Evolutionary conservation across 2,888 invertebrate species (phyloP), one percentile per base, ranked within the genome.

Genomic region (Phortica magna): DNA sequence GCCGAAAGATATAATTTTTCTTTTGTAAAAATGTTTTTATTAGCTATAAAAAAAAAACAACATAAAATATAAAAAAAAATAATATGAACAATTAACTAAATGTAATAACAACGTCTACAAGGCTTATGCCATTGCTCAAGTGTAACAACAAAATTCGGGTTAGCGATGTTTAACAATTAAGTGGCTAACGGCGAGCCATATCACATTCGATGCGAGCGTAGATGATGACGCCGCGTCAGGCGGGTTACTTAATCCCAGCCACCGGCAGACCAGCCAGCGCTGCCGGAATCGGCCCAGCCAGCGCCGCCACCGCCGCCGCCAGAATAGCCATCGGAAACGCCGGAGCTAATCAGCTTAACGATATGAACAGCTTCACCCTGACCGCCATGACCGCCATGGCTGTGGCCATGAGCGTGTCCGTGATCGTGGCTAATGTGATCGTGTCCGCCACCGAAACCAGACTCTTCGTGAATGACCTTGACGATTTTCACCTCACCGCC

Each of bases 111-210:
- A 78, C 82, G 80, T 84, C 84, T 80, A 80, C 85, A 82, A 80
- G 84, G 81, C 84, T 81, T 81, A 84, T 80, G 79, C 80, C 84
- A 75, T 79, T 77, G 80, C 73, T 78, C 80, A 83, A 84, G 83
- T 83, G 84, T 59, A 57, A 84, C 86, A 85, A 86, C 84, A 84
- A 75, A 79, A 86, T 57, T 65, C 73, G 70, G 19, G 72, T 7
- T 55, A 55, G 17, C 55, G 17, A 55, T 55, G 55, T 17, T 55
- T 55, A 31, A 55, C 55, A 22, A 31, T 67, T 41, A 41, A 67
- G 53, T 77, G 78, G 78, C 81, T 53, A 79, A 80, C 80, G 74
- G 72, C 55, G 14, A 31, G n/a, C 39, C 53, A 55, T 53, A 65
- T 65, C 65, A 65, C 65, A 65, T 65, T 65, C 6, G 41, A 10